These are phyloP conservation scores for Clarias laeviceps DNA, from an alignment of 2,797 vertebrate species.

Conservation along the genomic window DNA sequence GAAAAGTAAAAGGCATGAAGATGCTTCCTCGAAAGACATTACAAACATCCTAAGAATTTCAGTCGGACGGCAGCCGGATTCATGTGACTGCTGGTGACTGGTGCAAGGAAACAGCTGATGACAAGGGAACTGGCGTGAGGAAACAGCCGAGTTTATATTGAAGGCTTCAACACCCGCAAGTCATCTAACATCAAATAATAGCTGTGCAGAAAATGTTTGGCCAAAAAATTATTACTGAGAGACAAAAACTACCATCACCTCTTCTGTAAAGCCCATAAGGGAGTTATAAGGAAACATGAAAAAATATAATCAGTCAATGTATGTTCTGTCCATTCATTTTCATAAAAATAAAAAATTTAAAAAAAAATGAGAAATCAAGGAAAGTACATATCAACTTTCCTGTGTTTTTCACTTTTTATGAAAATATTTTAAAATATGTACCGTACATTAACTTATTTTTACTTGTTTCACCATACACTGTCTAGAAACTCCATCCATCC, in stretches of 20 bases:
- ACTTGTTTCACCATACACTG: background rate
- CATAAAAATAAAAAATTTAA: background rate
- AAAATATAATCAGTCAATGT: background rate
- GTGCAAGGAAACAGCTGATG: slow-evolving; percentile 31
- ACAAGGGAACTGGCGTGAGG: slow-evolving; percentile 14
- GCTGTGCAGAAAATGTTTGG: background rate
- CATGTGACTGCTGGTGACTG: slow-evolving; percentile 16
- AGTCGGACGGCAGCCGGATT: background rate
- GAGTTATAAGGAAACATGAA: background rate
- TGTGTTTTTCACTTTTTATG: background rate
- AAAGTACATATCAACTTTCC: background rate
- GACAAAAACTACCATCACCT: slow-evolving; percentile 8
- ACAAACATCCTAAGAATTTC: slow-evolving; percentile 17
- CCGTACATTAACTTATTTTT: background rate
- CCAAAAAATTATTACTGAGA: background rate
- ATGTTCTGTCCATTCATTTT: background rate
- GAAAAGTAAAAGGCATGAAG: slow-evolving; percentile 40
- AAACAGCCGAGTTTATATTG: slow-evolving; percentile 9
- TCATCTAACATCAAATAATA: background rate
- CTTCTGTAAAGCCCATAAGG: slow-evolving; percentile 23
- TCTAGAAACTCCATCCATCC: background rate
- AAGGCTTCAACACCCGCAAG: slow-evolving; percentile 9
- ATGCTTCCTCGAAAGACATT: slow-evolving; percentile 58
- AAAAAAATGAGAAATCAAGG: background rate
- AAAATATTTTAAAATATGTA: background rate